Base-by-base conservation (phyloP, 2,113 vertebrate species). In the Lycaon pictus region DNA sequence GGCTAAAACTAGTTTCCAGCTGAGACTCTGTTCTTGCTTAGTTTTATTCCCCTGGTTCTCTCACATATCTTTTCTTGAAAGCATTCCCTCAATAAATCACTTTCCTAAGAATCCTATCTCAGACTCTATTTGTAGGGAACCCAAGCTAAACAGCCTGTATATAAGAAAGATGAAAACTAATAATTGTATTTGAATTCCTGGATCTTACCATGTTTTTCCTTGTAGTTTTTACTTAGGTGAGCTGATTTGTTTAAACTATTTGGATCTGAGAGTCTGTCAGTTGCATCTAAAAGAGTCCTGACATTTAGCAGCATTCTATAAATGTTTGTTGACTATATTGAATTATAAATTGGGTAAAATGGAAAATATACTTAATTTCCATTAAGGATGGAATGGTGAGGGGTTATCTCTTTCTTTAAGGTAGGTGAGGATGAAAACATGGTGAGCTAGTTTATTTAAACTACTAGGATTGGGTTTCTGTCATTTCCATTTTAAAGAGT, bases 261-360 rank as follows among this genome's bases (percentile, higher is more conserved):
- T 84, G 51, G 62, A 69, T 80, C 83, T 94, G 62, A 87, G n/a
- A 79, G 92, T 92, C 37, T 93, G 43, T 83, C 32, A 43, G 87
- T 87, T 67, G n/a, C 87, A 71, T 79, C 67, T 93, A 48, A 92
- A 90, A 53, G 27, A 87, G 56, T 43, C 62, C 56, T 65, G 72
- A 56, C 35, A 71, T 71, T 96, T 71, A 55, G 62, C 15, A 93
- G 29, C 65, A 71, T 62, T 85, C 62, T 93, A 53, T 79, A 85
- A 90, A 84, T 79, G 10, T 91, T 80, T 95, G 32, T 86, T 85
- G 71, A 86, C 71, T 29, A 62, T 86, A 19, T 79, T 11, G 13
- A 96, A 80, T 86, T 48, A 96, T 80, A 71, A 93, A 79, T 79
- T 85, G 22, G 81, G 22, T 48, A 90, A 74, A 86, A 72, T 81